Evolutionary conservation across 2,888 invertebrate species (phyloP).

Genomic region (Nomada ferruginata): DNA sequence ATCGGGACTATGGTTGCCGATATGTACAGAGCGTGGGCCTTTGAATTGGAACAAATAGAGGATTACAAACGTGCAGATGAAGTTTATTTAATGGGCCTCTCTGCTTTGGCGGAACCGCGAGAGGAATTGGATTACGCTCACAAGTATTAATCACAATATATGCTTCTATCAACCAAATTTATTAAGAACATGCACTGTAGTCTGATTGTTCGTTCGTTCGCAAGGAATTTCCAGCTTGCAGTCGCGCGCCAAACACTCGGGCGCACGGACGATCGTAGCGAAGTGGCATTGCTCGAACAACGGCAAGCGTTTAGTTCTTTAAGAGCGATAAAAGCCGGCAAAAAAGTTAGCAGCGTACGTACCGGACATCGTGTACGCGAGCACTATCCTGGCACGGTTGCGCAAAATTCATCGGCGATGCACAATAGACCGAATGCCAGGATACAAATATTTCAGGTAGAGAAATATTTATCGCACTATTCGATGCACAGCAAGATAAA

Average conservation of each 20-base stretch:
- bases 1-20: constrained; percentile 93
- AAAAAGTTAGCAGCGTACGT: constrained; percentile 86
- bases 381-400: constrained; percentile 85
- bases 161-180: neutral
- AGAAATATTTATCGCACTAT: neutral
- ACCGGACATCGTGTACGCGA: constrained; percentile 86
- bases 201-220: neutral
- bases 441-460: constrained; percentile 87
- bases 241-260: constrained; percentile 89
- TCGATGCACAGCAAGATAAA: neutral
- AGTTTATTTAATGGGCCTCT: constrained; percentile 91
- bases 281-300: constrained; percentile 88
- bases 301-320: constrained; percentile 91
- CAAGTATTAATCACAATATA: constrained; percentile 85
- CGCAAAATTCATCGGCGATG: constrained; percentile 84
- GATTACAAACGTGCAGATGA: constrained; percentile 94
- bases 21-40: constrained; percentile 96
- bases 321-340: constrained; percentile 88
- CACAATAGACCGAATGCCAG: constrained; percentile 84
- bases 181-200: neutral
- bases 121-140: constrained; percentile 91
- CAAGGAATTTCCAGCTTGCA: constrained; percentile 89
- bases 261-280: constrained; percentile 85
- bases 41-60: constrained; percentile 92
- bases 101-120: constrained; percentile 91